Evolutionary conservation across 2,113 vertebrate genomes (phyloP).

Genomic region (Petaurus breviceps): DNA sequence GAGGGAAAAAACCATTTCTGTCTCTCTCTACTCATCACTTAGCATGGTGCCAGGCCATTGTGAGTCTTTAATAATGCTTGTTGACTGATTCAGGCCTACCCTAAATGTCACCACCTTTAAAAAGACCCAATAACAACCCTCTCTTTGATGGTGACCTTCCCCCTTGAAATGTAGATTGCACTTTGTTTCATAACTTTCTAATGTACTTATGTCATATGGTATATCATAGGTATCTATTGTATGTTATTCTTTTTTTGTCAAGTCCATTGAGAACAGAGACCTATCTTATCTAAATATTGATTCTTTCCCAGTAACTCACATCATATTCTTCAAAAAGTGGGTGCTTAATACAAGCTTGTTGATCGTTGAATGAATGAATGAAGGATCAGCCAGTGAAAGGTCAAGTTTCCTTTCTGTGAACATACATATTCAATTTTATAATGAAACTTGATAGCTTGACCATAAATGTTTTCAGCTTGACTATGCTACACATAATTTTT

Average conservation of each 20-base stretch:
- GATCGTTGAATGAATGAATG: neutral
- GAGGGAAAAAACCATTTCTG: neutral
- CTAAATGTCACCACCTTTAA: neutral
- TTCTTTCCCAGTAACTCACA: neutral
- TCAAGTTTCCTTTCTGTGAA: neutral
- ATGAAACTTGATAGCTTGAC: neutral
- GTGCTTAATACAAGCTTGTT: neutral
- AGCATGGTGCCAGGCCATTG: neutral
- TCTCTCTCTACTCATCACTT: neutral
- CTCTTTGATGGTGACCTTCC: neutral
- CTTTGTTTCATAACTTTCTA: neutral
- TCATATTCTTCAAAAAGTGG: neutral
- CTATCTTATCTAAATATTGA: neutral
- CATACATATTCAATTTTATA: neutral
- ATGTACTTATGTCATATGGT: neutral
- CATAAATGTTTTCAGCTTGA: neutral
- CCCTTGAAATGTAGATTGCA: neutral
- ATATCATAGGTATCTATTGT: neutral
- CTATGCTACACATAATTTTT: neutral
- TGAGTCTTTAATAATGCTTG: neutral
- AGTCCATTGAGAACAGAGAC: neutral
- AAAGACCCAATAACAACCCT: neutral
- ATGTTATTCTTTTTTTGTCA: neutral
- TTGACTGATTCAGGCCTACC: neutral
- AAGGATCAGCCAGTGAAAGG: neutral